A percentile compares a stretch with the other conserved stretches of the same genome.
Conservation (phyloP, 2,888 invertebrate species). For the Parascotia fuliginaria region DNA sequence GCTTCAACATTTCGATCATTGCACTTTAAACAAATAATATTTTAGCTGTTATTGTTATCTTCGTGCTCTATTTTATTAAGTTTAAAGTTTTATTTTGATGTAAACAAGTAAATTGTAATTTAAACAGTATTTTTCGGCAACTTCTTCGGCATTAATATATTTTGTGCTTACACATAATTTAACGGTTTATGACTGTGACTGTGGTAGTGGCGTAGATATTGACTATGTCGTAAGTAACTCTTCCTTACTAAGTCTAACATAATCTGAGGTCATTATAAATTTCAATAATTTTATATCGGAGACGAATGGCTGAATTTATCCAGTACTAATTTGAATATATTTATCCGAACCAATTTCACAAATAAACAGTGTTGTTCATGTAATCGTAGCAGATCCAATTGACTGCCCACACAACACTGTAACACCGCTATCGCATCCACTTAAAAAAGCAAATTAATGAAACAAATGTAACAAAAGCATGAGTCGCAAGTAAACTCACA, state of each 20-base stretch:
- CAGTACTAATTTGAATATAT: too few species aligned
- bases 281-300: too few species aligned
- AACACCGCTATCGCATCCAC: neutral
- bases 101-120: too few species aligned
- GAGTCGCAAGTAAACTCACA: slow-evolving; percentile 21
- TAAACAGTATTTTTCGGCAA: too few species aligned
- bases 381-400: neutral
- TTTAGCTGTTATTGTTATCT: neutral
- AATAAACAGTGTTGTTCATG: neutral
- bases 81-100: neutral
- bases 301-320: too few species aligned
- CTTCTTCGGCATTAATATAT: too few species aligned
- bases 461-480: slow-evolving; percentile 13
- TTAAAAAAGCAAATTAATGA: slow-evolving; percentile 20
- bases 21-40: slow-evolving; percentile 17
- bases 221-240: too few species aligned
- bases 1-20: slow-evolving; percentile 8
- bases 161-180: too few species aligned
- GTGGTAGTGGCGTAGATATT: too few species aligned
- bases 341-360: neutral
- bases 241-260: too few species aligned
- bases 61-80: neutral
- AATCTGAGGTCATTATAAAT: too few species aligned
- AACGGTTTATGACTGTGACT: too few species aligned
- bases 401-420: slow-evolving; percentile 6